Conservation (phyloP, 2,797 vertebrate species). For the Enoplosus armatus region DNA sequence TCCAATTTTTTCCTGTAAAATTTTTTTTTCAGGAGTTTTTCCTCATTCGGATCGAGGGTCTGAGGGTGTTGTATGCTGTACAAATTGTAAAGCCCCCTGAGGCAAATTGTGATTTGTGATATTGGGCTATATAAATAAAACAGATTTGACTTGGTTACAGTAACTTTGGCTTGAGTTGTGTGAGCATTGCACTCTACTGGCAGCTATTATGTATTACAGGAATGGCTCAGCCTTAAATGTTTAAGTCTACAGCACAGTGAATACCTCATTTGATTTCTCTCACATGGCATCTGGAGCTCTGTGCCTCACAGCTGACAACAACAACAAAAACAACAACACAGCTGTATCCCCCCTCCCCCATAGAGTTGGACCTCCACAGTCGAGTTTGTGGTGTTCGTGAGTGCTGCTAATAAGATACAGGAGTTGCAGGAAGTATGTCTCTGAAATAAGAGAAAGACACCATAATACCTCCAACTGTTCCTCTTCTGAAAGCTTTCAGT, state of each 20-base stretch:
- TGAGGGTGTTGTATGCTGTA: too few relatives aligned
- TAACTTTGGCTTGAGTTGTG: constrained; percentile 48
- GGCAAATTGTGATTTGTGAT: too few relatives aligned
- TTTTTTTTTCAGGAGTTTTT: too few relatives aligned
- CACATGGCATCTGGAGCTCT: constrained; percentile 34
- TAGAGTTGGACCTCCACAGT: not conserved
- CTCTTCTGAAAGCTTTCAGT: not conserved
- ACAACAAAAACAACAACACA: constrained; percentile 33
- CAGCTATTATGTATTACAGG: constrained; percentile 56
- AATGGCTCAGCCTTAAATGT: constrained; percentile 1
- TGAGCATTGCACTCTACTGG: constrained; percentile 79
- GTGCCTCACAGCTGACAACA: constrained; percentile 6
- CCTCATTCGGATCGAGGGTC: too few relatives aligned
- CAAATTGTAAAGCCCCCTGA: too few relatives aligned
- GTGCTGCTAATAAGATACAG: constrained; percentile 24
- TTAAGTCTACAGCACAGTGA: constrained; percentile 23
- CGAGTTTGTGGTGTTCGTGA: not conserved
- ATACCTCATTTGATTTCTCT: constrained; percentile 25
- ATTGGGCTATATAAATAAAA: too few relatives aligned
- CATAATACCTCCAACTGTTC: constrained; percentile 1
- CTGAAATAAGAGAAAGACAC: constrained; percentile 26
- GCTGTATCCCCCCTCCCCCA: not conserved
- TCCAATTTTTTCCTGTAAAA: too few relatives aligned
- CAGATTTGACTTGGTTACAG: too few relatives aligned
- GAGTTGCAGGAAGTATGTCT: not conserved